Base-by-base conservation (phyloP, 2,113 vertebrate genomes). In the Kryptolebias marmoratus region DNA sequence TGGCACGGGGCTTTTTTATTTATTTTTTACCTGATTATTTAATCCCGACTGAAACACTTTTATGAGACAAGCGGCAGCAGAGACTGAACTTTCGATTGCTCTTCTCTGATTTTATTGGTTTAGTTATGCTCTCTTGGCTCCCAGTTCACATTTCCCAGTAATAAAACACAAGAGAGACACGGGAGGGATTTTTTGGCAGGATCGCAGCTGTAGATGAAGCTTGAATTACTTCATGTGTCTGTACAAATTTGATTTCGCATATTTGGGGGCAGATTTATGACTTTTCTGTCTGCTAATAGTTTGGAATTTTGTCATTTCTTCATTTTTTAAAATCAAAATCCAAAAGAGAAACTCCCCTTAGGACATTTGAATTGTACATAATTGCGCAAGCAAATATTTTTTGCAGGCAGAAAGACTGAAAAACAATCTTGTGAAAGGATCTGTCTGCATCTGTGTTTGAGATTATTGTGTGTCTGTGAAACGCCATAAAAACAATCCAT, bases 81-180 rank as follows among this genome's bases (percentile, higher is more conserved):
- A 85, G 60, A 32, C 27, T 30, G 52, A 68, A 65, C 27, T 72
- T 75, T 74, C 70, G 75, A 50, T 82, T 76, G 58, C 63, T 62
- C 57, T 42, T 55, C 18, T 22, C 56, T 69, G 71, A 64, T n/a
- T 76, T 73, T 68, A 88, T 82, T 85, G 66, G 71, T 79, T 84
- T 81, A 15, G 63, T 63, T 69, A 6, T 49, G 52, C 64, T 70
- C 75, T 32, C 61, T 54, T 76, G 68, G n/a, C 64, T 6, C 63
- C 73, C 65, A 42, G 56, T 72, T 77, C 54, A 78, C 11, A 66
- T 62, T 72, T 70, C 22, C 39, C 45, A 42, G 53, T 71, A 77
- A 77, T 68, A 71, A 77, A 81, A 82, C 56, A 56, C 59, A 75
- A 57, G 50, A 61, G 52, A 68, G 27, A 45, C 13, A n/a, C 32